Conservation (phyloP, 2,113 vertebrate species). For the Xyliphius kryptos region DNA sequence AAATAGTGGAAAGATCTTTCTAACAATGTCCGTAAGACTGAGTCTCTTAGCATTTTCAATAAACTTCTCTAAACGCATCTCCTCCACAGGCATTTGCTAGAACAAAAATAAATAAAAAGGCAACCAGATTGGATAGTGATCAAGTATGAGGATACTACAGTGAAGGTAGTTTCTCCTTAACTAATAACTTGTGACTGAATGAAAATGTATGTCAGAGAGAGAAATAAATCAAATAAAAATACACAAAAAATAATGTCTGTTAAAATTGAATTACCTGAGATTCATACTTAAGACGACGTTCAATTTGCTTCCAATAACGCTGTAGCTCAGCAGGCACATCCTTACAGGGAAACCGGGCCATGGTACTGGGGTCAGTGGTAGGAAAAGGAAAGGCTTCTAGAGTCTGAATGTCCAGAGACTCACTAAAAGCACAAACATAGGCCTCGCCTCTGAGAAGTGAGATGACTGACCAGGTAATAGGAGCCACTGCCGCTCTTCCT, state of each 20-base stretch:
- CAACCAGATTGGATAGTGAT: too few relatives aligned
- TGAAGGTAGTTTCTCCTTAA: too few relatives aligned
- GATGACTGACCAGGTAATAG: slow-evolving; percentile 82
- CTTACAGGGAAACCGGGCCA: slow-evolving; percentile 77
- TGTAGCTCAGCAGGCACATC: slow-evolving; percentile 60
- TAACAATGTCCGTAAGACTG: too few relatives aligned
- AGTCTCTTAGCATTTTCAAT: too few relatives aligned
- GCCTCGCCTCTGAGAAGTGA: slow-evolving; percentile 82
- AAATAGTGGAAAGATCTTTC: too few relatives aligned
- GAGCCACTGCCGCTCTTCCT: slow-evolving; percentile 76
- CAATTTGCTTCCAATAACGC: slow-evolving; percentile 66
- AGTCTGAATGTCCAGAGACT: slow-evolving; percentile 72
- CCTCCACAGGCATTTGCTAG: too few relatives aligned
- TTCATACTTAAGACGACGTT: slow-evolving; percentile 79
- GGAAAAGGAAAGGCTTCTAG: slow-evolving; percentile 61
- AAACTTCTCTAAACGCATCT: too few relatives aligned
- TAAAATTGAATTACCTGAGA: slow-evolving; percentile 74
- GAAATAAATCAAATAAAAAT: too few relatives aligned
- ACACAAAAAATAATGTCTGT: neutral
- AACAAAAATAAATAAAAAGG: too few relatives aligned
- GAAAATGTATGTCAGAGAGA: too few relatives aligned
- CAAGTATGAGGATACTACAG: too few relatives aligned
- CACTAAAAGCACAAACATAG: slow-evolving; percentile 82
- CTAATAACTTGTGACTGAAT: too few relatives aligned
- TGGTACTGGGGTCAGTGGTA: slow-evolving; percentile 47